phyloP scores from a whole-genome alignment of 1,140 invertebrate species.

The Dreissena rostriformis region DNA sequence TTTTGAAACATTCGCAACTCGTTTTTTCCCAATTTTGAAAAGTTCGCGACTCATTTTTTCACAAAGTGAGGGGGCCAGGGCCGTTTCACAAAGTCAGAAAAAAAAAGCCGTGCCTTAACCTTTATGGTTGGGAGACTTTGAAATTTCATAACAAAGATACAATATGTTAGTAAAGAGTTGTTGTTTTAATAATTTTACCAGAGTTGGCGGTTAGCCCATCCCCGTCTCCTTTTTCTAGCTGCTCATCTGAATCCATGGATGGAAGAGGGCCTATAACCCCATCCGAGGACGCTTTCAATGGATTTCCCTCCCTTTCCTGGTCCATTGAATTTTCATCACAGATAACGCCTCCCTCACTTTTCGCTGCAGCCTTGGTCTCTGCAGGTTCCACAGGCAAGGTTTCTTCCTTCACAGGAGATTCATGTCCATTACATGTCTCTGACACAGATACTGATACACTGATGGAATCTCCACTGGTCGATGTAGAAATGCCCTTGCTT shows the following conservation, averaged over 20 bases:
- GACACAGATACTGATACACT: conserved; percentile 51
- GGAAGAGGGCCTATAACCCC: not conserved
- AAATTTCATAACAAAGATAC: too few relatives aligned
- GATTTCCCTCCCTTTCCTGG: conserved; percentile 46
- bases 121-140: too few relatives aligned
- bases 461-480: conserved; percentile 52
- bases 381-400: conserved; percentile 1
- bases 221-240: conserved; percentile 42
- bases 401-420: conserved; percentile 64
- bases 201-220: conserved; percentile 2
- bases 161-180: too few relatives aligned
- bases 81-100: too few relatives aligned
- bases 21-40: too few relatives aligned
- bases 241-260: not conserved
- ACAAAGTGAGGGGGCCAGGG: too few relatives aligned
- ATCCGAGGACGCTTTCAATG: not conserved
- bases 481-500: conserved; percentile 55
- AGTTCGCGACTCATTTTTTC: too few relatives aligned
- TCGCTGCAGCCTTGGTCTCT: conserved; percentile 5
- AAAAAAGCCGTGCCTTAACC: too few relatives aligned
- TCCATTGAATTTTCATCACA: conserved; percentile 56
- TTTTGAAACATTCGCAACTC: too few relatives aligned
- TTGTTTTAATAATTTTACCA: not conserved
- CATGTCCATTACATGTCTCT: conserved; percentile 68
- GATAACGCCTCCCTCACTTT: conserved; percentile 15